Evolutionary conservation across 2,888 invertebrate genomes (phyloP).

Genomic region (Sipunculus nudus): DNA sequence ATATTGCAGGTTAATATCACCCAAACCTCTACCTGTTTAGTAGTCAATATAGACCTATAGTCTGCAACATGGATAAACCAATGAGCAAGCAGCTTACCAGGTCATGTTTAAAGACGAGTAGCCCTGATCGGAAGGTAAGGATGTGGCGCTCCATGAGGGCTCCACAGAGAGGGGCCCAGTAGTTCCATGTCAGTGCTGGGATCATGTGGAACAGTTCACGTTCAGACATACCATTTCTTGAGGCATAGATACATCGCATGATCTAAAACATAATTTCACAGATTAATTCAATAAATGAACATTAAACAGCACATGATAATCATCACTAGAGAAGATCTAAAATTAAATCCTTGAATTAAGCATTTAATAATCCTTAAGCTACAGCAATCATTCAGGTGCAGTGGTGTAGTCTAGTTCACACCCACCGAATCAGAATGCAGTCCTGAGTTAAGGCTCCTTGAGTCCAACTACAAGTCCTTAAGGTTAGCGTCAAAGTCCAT

Average conservation of each 20-base stretch:
- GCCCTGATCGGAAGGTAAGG: constrained; percentile 55
- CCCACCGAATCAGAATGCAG: too few relatives aligned
- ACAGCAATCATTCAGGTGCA: too few relatives aligned
- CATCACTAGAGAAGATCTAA: neutral
- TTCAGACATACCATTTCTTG: constrained; percentile 60
- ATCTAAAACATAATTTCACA: constrained; percentile 44
- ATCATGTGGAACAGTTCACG: constrained; percentile 55
- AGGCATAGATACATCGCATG: constrained; percentile 52
- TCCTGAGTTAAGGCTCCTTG: too few relatives aligned
- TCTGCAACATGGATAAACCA: too few relatives aligned
- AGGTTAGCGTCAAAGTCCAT: too few relatives aligned
- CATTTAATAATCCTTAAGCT: too few relatives aligned
- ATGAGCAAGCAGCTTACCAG: constrained; percentile 52
- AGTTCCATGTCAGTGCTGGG: constrained; percentile 52
- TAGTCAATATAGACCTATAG: too few relatives aligned
- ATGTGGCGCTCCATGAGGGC: constrained; percentile 51
- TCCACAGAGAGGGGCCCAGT: constrained; percentile 52
- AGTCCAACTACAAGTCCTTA: too few relatives aligned
- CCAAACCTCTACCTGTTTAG: too few relatives aligned
- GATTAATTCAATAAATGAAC: neutral
- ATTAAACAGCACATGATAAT: neutral
- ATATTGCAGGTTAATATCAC: too few relatives aligned
- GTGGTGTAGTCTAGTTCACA: too few relatives aligned
- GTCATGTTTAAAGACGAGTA: constrained; percentile 59
- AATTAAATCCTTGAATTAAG: neutral